Evolutionary conservation across 2,888 invertebrate genomes (phyloP).

Genomic region (Automeris io): DNA sequence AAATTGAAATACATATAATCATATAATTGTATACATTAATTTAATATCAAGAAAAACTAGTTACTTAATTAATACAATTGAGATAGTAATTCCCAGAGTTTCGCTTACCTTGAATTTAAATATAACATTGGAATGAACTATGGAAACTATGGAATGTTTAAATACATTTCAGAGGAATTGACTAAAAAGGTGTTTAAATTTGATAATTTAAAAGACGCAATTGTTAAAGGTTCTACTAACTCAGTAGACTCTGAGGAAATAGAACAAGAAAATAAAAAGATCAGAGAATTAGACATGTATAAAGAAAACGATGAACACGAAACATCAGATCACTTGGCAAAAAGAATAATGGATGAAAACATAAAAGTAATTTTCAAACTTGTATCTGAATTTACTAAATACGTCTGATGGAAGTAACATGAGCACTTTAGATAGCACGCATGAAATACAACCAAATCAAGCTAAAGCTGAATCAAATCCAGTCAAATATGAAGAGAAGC

Average conservation of each 20-base stretch:
- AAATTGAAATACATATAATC: too few relatives aligned
- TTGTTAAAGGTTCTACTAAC: constrained; percentile 74
- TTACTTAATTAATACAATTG: too few relatives aligned
- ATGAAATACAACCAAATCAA: constrained; percentile 36
- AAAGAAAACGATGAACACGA: constrained; percentile 50
- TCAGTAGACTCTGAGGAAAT: constrained; percentile 62
- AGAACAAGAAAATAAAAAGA: constrained; percentile 37
- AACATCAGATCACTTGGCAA: constrained; percentile 64
- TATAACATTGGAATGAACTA: constrained; percentile 67
- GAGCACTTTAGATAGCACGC: constrained; percentile 58
- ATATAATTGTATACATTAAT: too few relatives aligned
- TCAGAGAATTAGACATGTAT: constrained; percentile 38
- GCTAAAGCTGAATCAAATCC: constrained; percentile 37
- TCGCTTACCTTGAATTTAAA: constrained; percentile 70
- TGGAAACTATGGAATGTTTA: constrained; percentile 80
- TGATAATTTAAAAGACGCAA: constrained; percentile 86
- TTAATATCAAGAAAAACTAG: too few relatives aligned
- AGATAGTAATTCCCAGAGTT: too few relatives aligned
- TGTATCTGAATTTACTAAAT: constrained; percentile 66
- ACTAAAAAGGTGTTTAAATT: constrained; percentile 86
- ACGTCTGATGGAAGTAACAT: constrained; percentile 65
- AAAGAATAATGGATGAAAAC: constrained; percentile 68
- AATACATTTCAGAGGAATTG: constrained; percentile 82
- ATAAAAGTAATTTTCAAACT: constrained; percentile 68
- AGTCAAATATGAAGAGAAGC: constrained; percentile 59